A percentile compares a stretch with the other conserved stretches of the same genome.
Evolutionary conservation across 1,140 invertebrate genomes (phyloP).

Genomic region (Rhynchophorus ferrugineus): DNA sequence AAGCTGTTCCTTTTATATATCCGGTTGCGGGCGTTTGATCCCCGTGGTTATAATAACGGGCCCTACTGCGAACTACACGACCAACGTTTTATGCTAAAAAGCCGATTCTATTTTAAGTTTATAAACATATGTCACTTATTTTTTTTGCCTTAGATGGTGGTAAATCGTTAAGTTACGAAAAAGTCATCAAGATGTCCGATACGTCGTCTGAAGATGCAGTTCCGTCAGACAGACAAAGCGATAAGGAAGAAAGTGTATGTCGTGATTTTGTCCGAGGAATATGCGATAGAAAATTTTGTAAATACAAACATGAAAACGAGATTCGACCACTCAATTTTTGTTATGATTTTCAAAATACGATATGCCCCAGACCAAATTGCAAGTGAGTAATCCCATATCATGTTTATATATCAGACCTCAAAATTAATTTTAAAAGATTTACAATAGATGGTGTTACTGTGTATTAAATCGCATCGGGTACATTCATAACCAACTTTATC

Average conservation of each 20-base stretch:
- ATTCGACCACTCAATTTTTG: constrained; percentile 58
- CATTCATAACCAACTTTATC: too few relatives aligned
- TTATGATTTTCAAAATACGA: constrained; percentile 75
- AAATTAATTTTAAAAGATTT: too few relatives aligned
- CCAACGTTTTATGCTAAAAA: constrained; percentile 29
- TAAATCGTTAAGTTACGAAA: not conserved
- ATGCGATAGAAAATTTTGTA: constrained; percentile 70
- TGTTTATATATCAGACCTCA: too few relatives aligned
- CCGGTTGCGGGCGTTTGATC: constrained; percentile 3
- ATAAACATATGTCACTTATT: not conserved
- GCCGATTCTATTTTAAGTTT: not conserved
- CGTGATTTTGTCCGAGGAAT: constrained; percentile 56
- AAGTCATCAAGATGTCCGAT: constrained; percentile 33
- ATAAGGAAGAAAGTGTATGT: constrained; percentile 43
- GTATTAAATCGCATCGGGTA: too few relatives aligned
- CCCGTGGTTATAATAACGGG: constrained; percentile 17
- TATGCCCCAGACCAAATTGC: constrained; percentile 54
- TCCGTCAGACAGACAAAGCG: constrained; percentile 27
- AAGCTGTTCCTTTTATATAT: constrained; percentile 11
- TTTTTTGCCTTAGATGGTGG: not conserved
- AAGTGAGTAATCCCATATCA: constrained; percentile 39
- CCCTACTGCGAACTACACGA: constrained; percentile 19
- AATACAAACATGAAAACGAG: constrained; percentile 58
- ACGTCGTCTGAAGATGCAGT: constrained; percentile 31
- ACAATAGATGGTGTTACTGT: too few relatives aligned